Evolutionary conservation across 2,113 vertebrate species (phyloP).

Genomic region (Alethe castanea): DNA sequence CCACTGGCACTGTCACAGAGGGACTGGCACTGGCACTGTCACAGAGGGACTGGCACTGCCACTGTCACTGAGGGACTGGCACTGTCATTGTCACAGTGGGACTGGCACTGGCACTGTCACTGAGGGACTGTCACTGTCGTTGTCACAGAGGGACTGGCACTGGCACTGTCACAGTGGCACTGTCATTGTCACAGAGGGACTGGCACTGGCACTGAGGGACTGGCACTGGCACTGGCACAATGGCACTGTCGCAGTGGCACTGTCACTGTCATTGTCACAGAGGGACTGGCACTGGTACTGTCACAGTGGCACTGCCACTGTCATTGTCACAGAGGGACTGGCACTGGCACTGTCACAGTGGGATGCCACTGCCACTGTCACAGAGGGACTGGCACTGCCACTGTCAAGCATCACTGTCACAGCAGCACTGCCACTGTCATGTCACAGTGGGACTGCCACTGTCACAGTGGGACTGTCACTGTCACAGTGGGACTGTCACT

Average conservation of each 20-base stretch:
- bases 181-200: no score
- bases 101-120: neutral
- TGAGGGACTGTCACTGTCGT: neutral
- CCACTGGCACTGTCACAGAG: neutral
- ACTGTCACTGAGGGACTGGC: neutral
- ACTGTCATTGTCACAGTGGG: neutral
- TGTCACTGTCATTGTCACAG: neutral
- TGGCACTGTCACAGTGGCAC: neutral
- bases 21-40: neutral
- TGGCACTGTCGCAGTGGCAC: neutral
- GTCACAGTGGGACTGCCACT: no score
- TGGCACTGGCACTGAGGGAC: neutral
- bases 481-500: no score
- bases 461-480: no score
- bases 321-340: neutral
- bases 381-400: no score
- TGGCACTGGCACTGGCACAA: neutral
- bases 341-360: neutral
- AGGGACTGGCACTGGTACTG: neutral
- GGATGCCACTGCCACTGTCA: no score
- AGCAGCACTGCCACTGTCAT: neutral
- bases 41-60: neutral
- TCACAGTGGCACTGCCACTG: neutral
- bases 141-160: neutral
- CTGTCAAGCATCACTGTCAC: neutral